Evolutionary conservation across 2,888 invertebrate genomes (phyloP).

Genomic region (Diaphora mendica): DNA sequence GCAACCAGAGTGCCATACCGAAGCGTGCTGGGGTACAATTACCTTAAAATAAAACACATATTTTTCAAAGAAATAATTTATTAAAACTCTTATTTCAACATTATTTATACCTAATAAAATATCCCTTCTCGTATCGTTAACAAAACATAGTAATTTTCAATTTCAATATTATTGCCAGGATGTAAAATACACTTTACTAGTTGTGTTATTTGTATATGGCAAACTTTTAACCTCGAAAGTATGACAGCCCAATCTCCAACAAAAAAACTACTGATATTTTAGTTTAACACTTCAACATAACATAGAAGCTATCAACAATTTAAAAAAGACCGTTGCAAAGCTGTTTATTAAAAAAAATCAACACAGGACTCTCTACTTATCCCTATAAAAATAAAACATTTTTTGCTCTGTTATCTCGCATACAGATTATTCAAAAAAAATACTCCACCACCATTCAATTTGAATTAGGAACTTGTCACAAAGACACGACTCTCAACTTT

Average conservation of each 20-base stretch:
- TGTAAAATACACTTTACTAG: background rate
- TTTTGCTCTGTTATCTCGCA: background rate
- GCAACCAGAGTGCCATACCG: too few species aligned
- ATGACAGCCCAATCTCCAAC: background rate
- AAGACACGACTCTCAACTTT: background rate
- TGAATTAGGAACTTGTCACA: background rate
- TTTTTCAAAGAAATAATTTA: constrained; percentile 5
- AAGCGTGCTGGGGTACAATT: too few species aligned
- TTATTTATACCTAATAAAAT: background rate
- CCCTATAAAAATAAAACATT: too few species aligned
- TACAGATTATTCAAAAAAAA: background rate
- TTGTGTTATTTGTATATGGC: background rate
- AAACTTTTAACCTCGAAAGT: background rate
- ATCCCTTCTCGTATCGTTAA: background rate
- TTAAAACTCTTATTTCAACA: constrained; percentile 5
- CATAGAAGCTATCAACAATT: background rate
- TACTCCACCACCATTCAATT: background rate
- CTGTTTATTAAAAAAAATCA: too few species aligned
- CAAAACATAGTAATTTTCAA: background rate
- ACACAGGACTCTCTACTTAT: too few species aligned
- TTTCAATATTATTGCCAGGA: background rate
- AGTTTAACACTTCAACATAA: background rate
- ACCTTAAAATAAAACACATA: background rate
- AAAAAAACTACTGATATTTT: background rate
- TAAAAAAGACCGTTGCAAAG: too few species aligned